These are phyloP conservation scores for Caerostris extrusa DNA, from an alignment of 1,140 invertebrate species.

Conservation along the genomic window DNA sequence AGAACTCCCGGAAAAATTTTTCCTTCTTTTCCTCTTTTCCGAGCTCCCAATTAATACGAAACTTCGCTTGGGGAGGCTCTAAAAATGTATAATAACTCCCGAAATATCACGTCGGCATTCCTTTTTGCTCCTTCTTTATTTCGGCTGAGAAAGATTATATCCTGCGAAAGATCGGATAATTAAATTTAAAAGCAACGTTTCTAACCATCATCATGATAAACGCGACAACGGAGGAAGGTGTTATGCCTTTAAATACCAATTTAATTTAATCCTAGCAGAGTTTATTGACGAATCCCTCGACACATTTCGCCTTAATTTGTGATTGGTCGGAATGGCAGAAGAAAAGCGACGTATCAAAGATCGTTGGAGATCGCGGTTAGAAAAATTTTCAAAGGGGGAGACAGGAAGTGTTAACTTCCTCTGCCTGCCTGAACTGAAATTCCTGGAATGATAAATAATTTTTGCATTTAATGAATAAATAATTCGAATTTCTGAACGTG, in stretches of 20 bases:
- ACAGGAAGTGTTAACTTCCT: slow-evolving; percentile 71
- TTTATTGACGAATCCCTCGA: slow-evolving; percentile 67
- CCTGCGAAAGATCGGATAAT: slow-evolving; percentile 70
- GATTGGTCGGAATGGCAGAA: slow-evolving; percentile 50
- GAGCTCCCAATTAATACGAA: slow-evolving; percentile 32
- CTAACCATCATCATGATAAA: slow-evolving; percentile 64
- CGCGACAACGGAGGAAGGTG: slow-evolving; percentile 53
- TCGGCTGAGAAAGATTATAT: slow-evolving; percentile 31
- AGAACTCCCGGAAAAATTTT: neutral
- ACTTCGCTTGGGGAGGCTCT: slow-evolving; percentile 19
- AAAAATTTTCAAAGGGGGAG: slow-evolving; percentile 53
- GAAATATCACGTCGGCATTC: slow-evolving; percentile 53
- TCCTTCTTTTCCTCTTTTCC: neutral
- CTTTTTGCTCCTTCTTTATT: slow-evolving; percentile 67
- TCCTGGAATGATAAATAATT: slow-evolving; percentile 76
- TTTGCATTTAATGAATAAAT: slow-evolving; percentile 78
- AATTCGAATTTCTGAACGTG: slow-evolving; percentile 68
- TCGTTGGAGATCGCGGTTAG: slow-evolving; percentile 67
- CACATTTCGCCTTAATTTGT: slow-evolving; percentile 73
- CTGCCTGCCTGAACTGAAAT: slow-evolving; percentile 38
- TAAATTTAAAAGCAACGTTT: slow-evolving; percentile 76
- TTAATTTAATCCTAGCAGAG: slow-evolving; percentile 74
- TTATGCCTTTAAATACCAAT: slow-evolving; percentile 76
- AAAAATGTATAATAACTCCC: slow-evolving; percentile 48
- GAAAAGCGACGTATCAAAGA: slow-evolving; percentile 70